Evolutionary conservation across 37 sponge, comb jelly and placozoan genomes (phyloP), one percentile per base, ranked within the genome.

Genomic region (Aphrocallistes beatrix): DNA sequence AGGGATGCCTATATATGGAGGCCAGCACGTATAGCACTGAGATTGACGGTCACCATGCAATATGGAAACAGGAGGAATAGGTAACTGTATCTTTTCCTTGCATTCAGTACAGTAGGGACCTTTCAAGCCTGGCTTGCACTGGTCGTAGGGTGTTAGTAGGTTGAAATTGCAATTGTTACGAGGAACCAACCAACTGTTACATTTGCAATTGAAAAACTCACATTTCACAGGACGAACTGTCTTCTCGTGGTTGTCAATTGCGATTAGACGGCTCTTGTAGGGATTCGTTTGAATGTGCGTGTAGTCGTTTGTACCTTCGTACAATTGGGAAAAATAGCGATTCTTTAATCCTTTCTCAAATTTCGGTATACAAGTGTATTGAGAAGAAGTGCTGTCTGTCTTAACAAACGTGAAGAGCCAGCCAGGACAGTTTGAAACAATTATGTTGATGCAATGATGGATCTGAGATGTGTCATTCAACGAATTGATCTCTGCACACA

Each of bases 101-200:
- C 75, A 60, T 60, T 60, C 3, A 32, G 75, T 60, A 60, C 75
- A 60, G 34, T 60, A 60, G 25, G 75, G 75, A 32, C 75, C 75
- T 60, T 19, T 60, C 3, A 60, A 28, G 8, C 34, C 34, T 32
- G 10, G 28, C 75, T 19, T 3, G n/a, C 75, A 60, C 21, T 60
- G 75, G 8, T 60, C 32, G n/a, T 60, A 60, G 32, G 75, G 75
- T 32, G 25, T 60, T 28, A 60, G n/a, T 19, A 60, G 75, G 21
- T 60, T 60, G 32, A 60, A 19, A 42, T 16, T 42, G 45, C 45
- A 42, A 42, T 6, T 42, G 6, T 42, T 42, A 42, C 13, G 45
- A 42, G 45, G 10, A 16, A 42, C 45, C 21, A 6, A 6, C 21
- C 10, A 32, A 30, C n/a, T 60, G 3, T 32, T 25, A 60, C 34